phyloP scores from a whole-genome alignment of 2,888 invertebrate species.

The Synergus itoensis region DNA sequence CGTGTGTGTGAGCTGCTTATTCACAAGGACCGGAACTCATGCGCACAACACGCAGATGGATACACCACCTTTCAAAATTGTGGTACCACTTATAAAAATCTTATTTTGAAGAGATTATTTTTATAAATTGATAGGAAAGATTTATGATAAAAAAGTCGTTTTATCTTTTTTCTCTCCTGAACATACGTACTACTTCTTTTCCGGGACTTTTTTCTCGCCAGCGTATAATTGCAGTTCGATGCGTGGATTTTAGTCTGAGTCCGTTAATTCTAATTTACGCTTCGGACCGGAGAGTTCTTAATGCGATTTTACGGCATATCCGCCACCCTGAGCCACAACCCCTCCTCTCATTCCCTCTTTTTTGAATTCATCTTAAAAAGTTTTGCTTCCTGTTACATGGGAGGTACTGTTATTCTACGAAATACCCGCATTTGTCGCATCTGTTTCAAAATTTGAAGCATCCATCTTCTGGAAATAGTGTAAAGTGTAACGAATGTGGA shows the following conservation, averaged over 20 bases:
- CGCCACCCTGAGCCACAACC: slow-evolving; percentile 40
- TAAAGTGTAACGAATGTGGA: slow-evolving; percentile 2
- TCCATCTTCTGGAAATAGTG: background rate
- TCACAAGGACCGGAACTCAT: slow-evolving; percentile 4
- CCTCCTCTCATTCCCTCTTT: slow-evolving; percentile 32
- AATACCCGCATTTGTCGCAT: slow-evolving; percentile 21
- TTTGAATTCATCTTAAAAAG: slow-evolving; percentile 25
- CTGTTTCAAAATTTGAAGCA: slow-evolving; percentile 26
- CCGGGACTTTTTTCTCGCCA: background rate
- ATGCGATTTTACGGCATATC: slow-evolving; percentile 43
- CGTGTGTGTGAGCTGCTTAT: background rate
- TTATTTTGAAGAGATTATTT: background rate
- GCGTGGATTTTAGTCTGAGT: slow-evolving; percentile 18
- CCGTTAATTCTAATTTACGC: slow-evolving; percentile 28
- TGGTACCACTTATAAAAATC: background rate
- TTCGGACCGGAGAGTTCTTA: slow-evolving; percentile 21
- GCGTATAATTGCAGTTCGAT: slow-evolving; percentile 1
- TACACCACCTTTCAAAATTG: background rate
- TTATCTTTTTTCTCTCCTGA: background rate
- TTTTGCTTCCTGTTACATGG: slow-evolving; percentile 17
- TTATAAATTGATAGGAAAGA: background rate
- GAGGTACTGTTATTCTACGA: slow-evolving; percentile 15
- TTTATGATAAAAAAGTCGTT: too few species aligned
- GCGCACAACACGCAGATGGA: slow-evolving; percentile 34
- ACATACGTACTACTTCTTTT: background rate